Percentiles rank a stretch among this genome's conserved stretches.
These are phyloP conservation scores for Hiodon tergisus DNA, from an alignment of 2,113 vertebrate species.

Conservation along the genomic window DNA sequence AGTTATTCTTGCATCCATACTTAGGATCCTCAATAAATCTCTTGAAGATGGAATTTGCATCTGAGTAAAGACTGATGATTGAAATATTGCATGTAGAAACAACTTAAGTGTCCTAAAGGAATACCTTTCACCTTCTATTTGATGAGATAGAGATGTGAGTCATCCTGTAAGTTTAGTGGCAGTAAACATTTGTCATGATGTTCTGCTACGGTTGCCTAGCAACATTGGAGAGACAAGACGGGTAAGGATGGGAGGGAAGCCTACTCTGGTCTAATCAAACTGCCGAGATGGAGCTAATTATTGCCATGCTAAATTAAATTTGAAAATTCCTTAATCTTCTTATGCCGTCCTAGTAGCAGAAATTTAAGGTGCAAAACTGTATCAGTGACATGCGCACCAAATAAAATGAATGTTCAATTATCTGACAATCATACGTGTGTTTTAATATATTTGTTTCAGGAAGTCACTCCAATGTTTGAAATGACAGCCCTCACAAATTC, in stretches of 20 bases:
- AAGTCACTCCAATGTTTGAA: slow-evolving; percentile 11
- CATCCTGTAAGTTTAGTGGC: slow-evolving; percentile 40
- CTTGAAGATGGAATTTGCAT: not conserved
- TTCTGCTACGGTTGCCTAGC: slow-evolving; percentile 44
- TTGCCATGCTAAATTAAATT: slow-evolving; percentile 41
- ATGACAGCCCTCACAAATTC: not conserved
- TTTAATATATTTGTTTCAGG: slow-evolving; percentile 7
- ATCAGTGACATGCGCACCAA: slow-evolving; percentile 9
- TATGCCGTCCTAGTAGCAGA: slow-evolving; percentile 13
- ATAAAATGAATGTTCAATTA: slow-evolving; percentile 13
- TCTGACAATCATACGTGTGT: not conserved
- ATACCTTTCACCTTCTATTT: slow-evolving; percentile 35
- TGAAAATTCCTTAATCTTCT: slow-evolving; percentile 36
- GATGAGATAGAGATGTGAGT: slow-evolving; percentile 27
- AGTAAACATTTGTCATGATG: slow-evolving; percentile 46
- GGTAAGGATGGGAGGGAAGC: slow-evolving; percentile 31
- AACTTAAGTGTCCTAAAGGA: slow-evolving; percentile 27
- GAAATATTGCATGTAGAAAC: not conserved
- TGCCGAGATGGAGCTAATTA: slow-evolving; percentile 40
- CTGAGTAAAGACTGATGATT: slow-evolving; percentile 6
- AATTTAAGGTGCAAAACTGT: slow-evolving; percentile 13
- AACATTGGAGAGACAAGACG: slow-evolving; percentile 38
- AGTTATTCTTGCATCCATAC: not conserved
- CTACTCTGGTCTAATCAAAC: slow-evolving; percentile 40
- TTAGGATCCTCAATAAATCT: not conserved